Conservation (phyloP, 2,797 vertebrate genomes). For the Esox masquinongy region DNA sequence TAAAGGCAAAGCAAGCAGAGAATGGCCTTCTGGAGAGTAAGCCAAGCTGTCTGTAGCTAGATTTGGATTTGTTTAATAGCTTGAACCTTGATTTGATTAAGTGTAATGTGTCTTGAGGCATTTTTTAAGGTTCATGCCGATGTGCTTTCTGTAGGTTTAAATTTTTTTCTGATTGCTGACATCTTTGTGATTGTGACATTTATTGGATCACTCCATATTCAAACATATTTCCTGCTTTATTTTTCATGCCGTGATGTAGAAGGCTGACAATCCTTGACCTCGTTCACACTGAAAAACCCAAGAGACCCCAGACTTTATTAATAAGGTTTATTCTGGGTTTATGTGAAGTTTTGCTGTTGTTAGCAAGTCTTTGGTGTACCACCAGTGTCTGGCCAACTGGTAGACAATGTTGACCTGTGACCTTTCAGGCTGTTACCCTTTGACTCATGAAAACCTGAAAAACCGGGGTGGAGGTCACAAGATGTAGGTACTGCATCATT, state of each 20-base stretch:
- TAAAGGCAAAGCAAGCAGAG: no score
- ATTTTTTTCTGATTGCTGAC: neutral
- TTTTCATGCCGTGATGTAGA: neutral
- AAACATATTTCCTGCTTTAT: neutral
- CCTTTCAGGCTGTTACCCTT: constrained; percentile 46
- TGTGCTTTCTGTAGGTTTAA: neutral
- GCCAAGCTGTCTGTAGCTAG: no score
- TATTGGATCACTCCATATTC: neutral
- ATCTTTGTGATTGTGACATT: neutral
- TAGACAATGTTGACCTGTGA: constrained; percentile 43
- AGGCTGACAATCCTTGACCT: neutral
- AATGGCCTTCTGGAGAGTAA: neutral
- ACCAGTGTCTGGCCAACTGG: constrained; percentile 48
- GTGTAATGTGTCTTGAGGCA: neutral
- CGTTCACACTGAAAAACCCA: neutral
- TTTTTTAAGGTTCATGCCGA: neutral
- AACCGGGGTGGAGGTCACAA: constrained; percentile 41
- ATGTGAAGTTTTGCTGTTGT: constrained; percentile 33
- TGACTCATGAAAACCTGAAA: constrained; percentile 45
- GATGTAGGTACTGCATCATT: constrained; percentile 46
- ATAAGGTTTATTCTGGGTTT: constrained; percentile 47
- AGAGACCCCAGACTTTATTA: constrained; percentile 9
- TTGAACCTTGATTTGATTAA: neutral
- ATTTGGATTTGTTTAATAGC: neutral
- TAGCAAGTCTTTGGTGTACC: constrained; percentile 17